These are phyloP conservation scores for Brachystomella parvula DNA, from an alignment of 1,140 invertebrate species.

Conservation along the genomic window DNA sequence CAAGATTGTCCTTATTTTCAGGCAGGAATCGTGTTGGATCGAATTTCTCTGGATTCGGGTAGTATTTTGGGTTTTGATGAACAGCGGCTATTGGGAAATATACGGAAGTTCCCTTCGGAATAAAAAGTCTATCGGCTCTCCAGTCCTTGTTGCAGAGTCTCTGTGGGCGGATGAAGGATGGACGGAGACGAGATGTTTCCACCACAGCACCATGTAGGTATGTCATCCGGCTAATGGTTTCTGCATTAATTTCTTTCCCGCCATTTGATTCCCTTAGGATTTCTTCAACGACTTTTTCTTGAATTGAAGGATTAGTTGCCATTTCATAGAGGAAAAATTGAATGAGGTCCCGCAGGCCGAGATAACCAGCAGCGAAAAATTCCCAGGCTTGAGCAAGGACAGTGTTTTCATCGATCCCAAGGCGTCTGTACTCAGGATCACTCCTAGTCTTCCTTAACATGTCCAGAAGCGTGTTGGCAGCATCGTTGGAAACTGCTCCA, in stretches of 20 bases:
- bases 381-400: conserved; percentile 35
- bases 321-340: conserved; percentile 31
- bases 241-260: conserved; percentile 29
- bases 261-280: conserved; percentile 29
- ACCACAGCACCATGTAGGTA: conserved; percentile 34
- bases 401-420: conserved; percentile 28
- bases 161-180: conserved; percentile 21
- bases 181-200: conserved; percentile 31
- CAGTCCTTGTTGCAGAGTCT: conserved; percentile 38
- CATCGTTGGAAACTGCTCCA: conserved; percentile 14
- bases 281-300: conserved; percentile 36
- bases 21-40: conserved; percentile 51
- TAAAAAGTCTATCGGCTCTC: conserved; percentile 42
- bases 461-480: conserved; percentile 17
- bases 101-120: conserved; percentile 44
- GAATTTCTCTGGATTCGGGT: conserved; percentile 48
- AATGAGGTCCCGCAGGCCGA: conserved; percentile 36
- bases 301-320: conserved; percentile 33
- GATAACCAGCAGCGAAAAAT: conserved; percentile 38
- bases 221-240: conserved; percentile 24
- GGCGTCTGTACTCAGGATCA: conserved; percentile 21
- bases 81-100: conserved; percentile 46
- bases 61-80: conserved; percentile 48
- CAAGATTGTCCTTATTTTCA: conserved; percentile 41
- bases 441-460: conserved; percentile 1